phyloP scores from a whole-genome alignment of 2,113 vertebrate genomes.

The Leiothrix lutea region DNA sequence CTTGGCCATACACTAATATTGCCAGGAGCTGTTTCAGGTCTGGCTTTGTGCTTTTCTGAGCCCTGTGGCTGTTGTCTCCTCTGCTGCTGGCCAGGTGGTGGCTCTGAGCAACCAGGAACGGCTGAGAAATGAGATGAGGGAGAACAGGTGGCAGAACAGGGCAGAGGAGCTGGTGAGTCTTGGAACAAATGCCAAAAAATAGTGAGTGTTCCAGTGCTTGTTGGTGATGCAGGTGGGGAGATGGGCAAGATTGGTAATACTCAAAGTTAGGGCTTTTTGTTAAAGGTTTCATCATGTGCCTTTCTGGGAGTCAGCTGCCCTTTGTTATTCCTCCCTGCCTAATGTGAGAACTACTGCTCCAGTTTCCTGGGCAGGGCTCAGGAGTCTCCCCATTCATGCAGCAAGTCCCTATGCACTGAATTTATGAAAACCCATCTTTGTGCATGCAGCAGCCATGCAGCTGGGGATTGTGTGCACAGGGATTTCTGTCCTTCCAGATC shows the following conservation, averaged over 20 bases:
- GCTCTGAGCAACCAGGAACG: constrained; percentile 34
- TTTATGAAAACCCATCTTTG: background rate
- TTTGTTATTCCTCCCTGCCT: background rate
- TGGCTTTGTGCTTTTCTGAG: background rate
- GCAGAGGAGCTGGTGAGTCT: background rate
- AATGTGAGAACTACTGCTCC: background rate
- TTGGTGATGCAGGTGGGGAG: background rate
- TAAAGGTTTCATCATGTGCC: background rate
- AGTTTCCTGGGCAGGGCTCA: background rate
- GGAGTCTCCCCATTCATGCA: background rate
- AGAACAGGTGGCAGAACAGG: background rate
- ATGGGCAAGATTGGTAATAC: background rate
- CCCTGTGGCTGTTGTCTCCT: background rate
- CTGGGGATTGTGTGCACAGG: background rate
- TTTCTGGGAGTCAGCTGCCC: background rate
- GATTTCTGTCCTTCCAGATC: background rate
- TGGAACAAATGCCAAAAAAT: background rate
- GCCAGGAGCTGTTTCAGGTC: background rate
- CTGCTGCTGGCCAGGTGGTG: constrained; percentile 57
- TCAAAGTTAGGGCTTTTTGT: background rate
- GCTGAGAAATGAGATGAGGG: background rate
- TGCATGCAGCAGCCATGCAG: background rate
- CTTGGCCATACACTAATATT: background rate
- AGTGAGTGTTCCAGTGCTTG: background rate
- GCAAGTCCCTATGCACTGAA: background rate